Evolutionary conservation across 2,797 vertebrate species (phyloP).

Genomic region (Lacerta viridis): DNA sequence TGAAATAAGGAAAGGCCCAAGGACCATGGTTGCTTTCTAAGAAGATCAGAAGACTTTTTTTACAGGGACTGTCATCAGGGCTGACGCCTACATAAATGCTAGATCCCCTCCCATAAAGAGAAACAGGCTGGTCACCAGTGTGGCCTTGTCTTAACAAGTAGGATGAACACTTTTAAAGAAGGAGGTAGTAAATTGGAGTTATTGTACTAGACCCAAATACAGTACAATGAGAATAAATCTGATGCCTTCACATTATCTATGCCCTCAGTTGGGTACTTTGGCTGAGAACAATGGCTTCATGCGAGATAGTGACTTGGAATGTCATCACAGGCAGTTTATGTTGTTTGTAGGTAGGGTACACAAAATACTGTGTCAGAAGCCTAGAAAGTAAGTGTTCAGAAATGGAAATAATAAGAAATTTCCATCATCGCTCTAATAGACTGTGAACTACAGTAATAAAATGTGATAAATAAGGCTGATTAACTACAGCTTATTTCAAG

Average conservation of each 20-base stretch:
- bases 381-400: slow-evolving; percentile 29
- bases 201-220: background rate
- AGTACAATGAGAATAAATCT: background rate
- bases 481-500: slow-evolving; percentile 51
- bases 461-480: slow-evolving; percentile 62
- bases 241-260: background rate
- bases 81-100: background rate
- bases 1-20: background rate
- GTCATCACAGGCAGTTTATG: background rate
- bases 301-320: background rate
- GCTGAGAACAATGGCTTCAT: background rate
- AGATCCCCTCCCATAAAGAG: no score
- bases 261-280: no score
- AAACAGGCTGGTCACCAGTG: background rate
- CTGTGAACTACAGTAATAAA: slow-evolving; percentile 51
- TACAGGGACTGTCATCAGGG: background rate
- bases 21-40: background rate
- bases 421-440: slow-evolving; percentile 33
- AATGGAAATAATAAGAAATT: background rate
- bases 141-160: background rate
- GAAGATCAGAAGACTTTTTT: background rate
- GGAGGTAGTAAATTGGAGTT: background rate
- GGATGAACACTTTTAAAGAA: background rate
- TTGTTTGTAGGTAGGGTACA: background rate
- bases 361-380: slow-evolving; percentile 7